Base-by-base conservation (phyloP, 2,888 invertebrate genomes). In the Congeria kusceri region DNA sequence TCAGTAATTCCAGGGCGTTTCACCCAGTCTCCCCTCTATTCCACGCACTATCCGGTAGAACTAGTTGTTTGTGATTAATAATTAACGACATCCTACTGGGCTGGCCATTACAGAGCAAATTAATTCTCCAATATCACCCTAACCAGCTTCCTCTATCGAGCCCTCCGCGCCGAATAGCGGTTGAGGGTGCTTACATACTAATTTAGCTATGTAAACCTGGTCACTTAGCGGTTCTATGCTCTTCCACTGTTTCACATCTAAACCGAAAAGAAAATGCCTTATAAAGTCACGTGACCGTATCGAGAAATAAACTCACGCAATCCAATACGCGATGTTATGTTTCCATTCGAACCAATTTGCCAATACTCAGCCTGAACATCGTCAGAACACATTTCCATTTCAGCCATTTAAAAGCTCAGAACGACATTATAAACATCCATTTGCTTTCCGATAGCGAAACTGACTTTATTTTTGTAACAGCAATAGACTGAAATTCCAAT, bases 41-140 rank as follows among this genome's bases (percentile, higher is more conserved):
- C 56, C 73, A 47, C 63, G 59, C 65, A 47, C 47, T 63, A 59
- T 49, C 68, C 77, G 39, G 61, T 69, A 56, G 59, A 72, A 79
- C 79, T 73, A 74, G 83, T 77, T 75, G 76, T 78, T 79, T 70
- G 67, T 59, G 46, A 79, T 83, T 70, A 83, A 83, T 83, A 73
- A 79, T 83, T 79, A 83, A 83, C 77, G 64, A 72, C 76, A 76
- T 79, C 74, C 75, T 80, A 64, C 68, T 63, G 49, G 39, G 66
- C 28, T 75, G 62, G 53, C 75, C 80, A 80, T 80, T 72, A 80
- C 63, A 56, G 66, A 64, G 58, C 63, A 70, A 62, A 70, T 70
- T 63, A 70, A 70, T 70, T 53, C 49, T 62, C 53, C 62, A 62
- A 18, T 63, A 63, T 39, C 39, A 53, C 23, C 56, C 56, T 32